Conservation (phyloP, 2,113 vertebrate genomes). For the Tachuris rubrigastra region DNA sequence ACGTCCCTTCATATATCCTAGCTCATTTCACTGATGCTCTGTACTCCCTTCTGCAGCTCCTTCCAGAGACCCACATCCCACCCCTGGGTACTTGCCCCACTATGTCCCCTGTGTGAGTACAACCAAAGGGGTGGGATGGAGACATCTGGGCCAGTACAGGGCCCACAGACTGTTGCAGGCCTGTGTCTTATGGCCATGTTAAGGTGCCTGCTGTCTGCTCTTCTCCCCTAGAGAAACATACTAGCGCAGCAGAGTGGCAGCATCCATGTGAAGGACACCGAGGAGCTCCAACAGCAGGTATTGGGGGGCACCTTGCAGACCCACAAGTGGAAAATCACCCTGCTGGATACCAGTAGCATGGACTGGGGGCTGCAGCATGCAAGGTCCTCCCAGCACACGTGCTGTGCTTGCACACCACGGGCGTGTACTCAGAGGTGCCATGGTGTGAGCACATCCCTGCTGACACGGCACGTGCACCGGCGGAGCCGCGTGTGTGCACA, state of each 20-base stretch:
- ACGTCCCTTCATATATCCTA: neutral
- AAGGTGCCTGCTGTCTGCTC: neutral
- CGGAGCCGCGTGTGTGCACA: accelerated
- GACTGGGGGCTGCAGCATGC: neutral
- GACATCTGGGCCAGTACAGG: neutral
- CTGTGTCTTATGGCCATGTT: neutral
- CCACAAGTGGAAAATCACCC: neutral
- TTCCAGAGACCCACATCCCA: neutral
- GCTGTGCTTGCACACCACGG: accelerated
- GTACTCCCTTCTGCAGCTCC: neutral
- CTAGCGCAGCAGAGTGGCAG: accelerated
- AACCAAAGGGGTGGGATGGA: neutral
- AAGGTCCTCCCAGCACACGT: accelerated
- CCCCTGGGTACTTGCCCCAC: neutral
- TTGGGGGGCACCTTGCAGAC: neutral
- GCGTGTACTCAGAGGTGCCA: accelerated
- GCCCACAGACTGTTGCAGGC: neutral
- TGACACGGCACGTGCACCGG: accelerated
- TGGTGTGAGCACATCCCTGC: neutral
- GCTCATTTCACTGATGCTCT: neutral
- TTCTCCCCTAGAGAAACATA: neutral
- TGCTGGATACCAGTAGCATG: accelerated
- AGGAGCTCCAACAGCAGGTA: neutral
- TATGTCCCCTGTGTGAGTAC: accelerated
- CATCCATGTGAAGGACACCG: neutral